Base-by-base conservation (phyloP, 2,113 vertebrate genomes). In the Apeltes quadracus region DNA sequence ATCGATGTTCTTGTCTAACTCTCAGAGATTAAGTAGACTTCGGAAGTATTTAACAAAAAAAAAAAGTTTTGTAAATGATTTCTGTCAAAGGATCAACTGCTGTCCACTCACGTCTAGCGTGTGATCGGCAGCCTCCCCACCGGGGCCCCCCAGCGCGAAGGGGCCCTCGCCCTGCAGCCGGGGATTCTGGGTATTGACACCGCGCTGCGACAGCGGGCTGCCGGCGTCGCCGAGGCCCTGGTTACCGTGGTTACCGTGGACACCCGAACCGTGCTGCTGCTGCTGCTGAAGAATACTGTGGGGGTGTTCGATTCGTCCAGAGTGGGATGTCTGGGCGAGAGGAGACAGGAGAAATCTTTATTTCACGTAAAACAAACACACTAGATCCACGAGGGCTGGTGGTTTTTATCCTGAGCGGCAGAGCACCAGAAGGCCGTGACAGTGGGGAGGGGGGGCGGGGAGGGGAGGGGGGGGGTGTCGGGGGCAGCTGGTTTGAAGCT, bases 91-190 rank as follows among this genome's bases (percentile, higher is more conserved):
- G 32, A 61, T 10, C 39, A 10, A 15, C 39, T n/a, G 29, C 18
- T n/a, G 3, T 38, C 29, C 34, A 95, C 96, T 97, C 88, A 98
- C 97, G 13, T 98, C 96, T 20, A 98, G 93, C 13, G 95, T 85
- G 3, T 96, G 94, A 72, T 98, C 97, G 0, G 95, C 86, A 51
- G 95, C 95, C 0, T 97, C 97, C 4, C 94, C 95, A 0, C 78
- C 89, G 8, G 95, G 79, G 55, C 90, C 75, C 2, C 92, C 88
- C 0, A 96, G 84, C 18, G 89, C 93, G 43, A 97, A 97, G 58
- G 94, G 58, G 55, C 83, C 83, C 18, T 94, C 92, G 7, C 81
- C 43, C 66, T 92, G 87, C 36, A 93, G 91, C 81, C 95, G 94
- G 3, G 94, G 69, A 74, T 89, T 94, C 87, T 93, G 94, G 39